These are phyloP conservation scores for Drosophila diplacantha DNA, from an alignment of 2,888 invertebrate genomes.

Conservation along the genomic window DNA sequence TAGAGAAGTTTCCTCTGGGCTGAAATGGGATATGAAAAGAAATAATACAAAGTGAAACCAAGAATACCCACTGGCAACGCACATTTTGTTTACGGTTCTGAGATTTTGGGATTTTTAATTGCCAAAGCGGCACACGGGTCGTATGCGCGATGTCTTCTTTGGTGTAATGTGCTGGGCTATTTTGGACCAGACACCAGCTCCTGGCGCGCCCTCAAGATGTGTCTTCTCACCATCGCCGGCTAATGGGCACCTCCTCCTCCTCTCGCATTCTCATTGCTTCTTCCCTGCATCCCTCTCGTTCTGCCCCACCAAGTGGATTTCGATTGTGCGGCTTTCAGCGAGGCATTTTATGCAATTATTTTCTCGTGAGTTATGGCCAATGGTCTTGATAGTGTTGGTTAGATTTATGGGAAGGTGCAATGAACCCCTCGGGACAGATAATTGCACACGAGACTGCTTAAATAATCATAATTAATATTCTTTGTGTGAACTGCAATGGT, in stretches of 20 bases:
- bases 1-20: not conserved
- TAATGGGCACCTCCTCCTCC: slow-evolving; percentile 47
- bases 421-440: slow-evolving; percentile 30
- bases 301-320: slow-evolving; percentile 34
- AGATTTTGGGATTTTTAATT: slow-evolving; percentile 52
- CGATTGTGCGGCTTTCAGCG: slow-evolving; percentile 51
- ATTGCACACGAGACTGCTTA: slow-evolving; percentile 15
- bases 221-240: slow-evolving; percentile 61
- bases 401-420: slow-evolving; percentile 40
- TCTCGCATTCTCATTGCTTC: not conserved
- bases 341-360: slow-evolving; percentile 59
- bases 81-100: slow-evolving; percentile 56
- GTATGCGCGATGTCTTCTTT: slow-evolving; percentile 62
- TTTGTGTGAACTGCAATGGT: not conserved
- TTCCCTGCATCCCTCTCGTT: not conserved
- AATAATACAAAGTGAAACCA: slow-evolving; percentile 4
- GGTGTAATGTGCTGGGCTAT: slow-evolving; percentile 45
- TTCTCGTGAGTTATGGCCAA: slow-evolving; percentile 40
- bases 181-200: slow-evolving; percentile 16
- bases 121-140: slow-evolving; percentile 53
- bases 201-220: slow-evolving; percentile 52
- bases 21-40: not conserved
- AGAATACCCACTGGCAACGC: slow-evolving; percentile 34
- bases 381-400: slow-evolving; percentile 35
- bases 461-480: slow-evolving; percentile 8